phyloP scores from a whole-genome alignment of 2,113 vertebrate genomes.

The Pelodiscus sinensis region DNA sequence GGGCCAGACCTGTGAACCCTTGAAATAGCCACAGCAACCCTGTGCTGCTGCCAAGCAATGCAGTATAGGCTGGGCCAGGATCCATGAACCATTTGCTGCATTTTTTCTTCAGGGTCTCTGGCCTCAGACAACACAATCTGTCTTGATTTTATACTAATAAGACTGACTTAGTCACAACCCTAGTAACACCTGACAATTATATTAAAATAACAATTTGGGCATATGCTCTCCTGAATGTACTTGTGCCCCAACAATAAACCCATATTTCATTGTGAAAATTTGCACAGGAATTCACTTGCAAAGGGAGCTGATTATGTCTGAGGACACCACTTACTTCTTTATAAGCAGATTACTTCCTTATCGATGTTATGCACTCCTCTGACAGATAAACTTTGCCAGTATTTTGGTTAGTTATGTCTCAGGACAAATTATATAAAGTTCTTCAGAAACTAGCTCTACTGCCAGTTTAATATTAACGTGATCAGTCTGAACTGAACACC shows the following conservation, averaged over 20 bases:
- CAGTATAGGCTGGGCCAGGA: no score
- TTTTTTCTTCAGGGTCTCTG: no score
- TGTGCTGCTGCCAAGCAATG: no score
- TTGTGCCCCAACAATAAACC: neutral
- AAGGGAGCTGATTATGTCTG: neutral
- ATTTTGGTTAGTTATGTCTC: neutral
- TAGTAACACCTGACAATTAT: neutral
- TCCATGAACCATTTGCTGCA: no score
- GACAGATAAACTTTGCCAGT: neutral
- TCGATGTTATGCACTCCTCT: neutral
- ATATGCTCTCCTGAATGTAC: neutral
- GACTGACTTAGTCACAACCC: neutral
- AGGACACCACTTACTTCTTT: neutral
- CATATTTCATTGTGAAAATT: neutral
- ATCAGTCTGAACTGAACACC: neutral
- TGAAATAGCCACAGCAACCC: no score
- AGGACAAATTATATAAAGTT: neutral
- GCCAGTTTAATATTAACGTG: no score
- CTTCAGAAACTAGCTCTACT: neutral
- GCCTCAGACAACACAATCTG: neutral
- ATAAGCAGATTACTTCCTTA: neutral
- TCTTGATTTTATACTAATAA: neutral
- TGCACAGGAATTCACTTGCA: neutral
- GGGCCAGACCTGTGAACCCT: no score
- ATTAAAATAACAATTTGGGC: neutral